Evolutionary conservation across 2,113 vertebrate genomes (phyloP).

Genomic region (Clarias magur): DNA sequence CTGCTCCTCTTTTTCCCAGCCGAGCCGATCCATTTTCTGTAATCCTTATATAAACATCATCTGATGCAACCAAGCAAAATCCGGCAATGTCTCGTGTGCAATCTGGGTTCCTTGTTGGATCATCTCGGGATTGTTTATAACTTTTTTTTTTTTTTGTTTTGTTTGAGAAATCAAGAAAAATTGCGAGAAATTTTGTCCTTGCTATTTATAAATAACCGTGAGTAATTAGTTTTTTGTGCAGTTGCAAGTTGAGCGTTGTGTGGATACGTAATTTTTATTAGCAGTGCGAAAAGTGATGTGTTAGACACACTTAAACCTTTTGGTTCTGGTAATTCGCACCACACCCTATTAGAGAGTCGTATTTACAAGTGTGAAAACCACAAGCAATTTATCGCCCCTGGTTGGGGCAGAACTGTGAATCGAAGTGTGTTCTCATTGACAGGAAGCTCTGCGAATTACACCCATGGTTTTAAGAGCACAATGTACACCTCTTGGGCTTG

Average conservation of each 20-base stretch:
- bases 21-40: neutral
- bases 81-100: neutral
- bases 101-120: conserved; percentile 9
- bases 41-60: conserved; percentile 21
- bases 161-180: neutral
- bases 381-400: neutral
- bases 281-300: neutral
- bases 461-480: neutral
- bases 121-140: neutral
- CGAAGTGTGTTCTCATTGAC: neutral
- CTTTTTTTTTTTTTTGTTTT: neutral
- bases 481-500: neutral
- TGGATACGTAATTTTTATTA: neutral
- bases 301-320: neutral
- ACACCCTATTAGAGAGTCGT: neutral
- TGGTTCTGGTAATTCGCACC: neutral
- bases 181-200: neutral
- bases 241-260: neutral
- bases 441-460: neutral
- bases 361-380: neutral
- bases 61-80: conserved; percentile 32
- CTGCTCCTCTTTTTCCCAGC: conserved; percentile 7
- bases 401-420: neutral
- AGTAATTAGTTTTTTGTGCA: neutral
- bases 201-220: neutral